Percentiles rank a stretch among this genome's conserved stretches.
phyloP scores from a whole-genome alignment of 2,113 vertebrate genomes.

The Podarcis cretensis region DNA sequence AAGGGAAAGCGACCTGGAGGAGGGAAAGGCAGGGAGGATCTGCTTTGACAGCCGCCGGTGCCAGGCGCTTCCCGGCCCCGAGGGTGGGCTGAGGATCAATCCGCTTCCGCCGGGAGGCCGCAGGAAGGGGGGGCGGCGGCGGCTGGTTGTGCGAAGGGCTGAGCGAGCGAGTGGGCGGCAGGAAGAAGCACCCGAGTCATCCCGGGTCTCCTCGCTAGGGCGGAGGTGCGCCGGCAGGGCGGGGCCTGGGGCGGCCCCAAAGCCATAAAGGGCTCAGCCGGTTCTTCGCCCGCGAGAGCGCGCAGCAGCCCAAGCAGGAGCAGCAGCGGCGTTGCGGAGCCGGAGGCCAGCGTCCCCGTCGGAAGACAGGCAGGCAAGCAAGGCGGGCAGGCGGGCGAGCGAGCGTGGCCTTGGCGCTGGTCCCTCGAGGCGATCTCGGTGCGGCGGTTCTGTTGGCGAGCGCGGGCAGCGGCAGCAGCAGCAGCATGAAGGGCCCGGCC shows the following conservation, averaged over 20 bases:
- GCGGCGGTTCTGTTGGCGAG: no score
- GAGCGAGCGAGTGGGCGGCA: background rate
- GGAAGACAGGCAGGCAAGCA: no score
- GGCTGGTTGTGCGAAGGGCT: background rate
- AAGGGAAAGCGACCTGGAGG: background rate
- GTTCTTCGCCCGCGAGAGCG: background rate
- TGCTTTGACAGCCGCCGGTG: background rate
- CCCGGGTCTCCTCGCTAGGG: background rate
- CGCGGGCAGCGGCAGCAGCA: background rate
- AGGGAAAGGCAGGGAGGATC: background rate
- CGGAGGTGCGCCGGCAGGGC: background rate
- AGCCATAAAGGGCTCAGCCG: slow-evolving; percentile 53
- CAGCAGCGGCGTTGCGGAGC: no score
- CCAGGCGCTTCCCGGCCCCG: background rate
- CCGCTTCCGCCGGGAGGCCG: background rate
- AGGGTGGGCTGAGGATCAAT: background rate
- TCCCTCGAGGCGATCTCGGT: background rate
- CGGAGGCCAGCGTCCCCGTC: no score
- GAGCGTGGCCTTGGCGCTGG: no score
- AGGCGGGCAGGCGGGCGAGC: no score
- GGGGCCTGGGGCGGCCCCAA: background rate
- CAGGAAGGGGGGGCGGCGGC: no score
- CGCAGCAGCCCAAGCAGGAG: background rate
- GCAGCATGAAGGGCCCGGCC: background rate
- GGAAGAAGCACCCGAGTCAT: background rate